Conservation (phyloP, 1,140 invertebrate genomes). For the Pectinophora gossypiella region DNA sequence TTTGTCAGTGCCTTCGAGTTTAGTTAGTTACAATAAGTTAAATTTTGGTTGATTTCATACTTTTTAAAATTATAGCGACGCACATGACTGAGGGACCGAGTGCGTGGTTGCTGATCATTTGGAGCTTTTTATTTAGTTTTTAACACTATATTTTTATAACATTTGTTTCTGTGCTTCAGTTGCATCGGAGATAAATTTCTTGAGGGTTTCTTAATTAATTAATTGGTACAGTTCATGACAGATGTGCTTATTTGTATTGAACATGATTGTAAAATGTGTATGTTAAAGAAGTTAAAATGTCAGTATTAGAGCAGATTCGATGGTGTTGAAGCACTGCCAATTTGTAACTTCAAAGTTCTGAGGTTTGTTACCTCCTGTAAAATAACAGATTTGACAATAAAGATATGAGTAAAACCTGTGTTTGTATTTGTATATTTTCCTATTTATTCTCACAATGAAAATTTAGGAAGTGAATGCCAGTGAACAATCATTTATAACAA, state of each 20-base stretch:
- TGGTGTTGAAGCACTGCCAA: conserved; percentile 53
- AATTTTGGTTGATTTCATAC: conserved; percentile 32
- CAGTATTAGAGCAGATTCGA: conserved; percentile 42
- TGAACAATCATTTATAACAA: too few species aligned
- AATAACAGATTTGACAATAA: conserved; percentile 60
- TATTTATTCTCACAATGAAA: background rate
- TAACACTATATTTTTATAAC: conserved; percentile 50
- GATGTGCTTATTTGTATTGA: background rate
- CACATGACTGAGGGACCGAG: conserved; percentile 45
- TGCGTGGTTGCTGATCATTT: conserved; percentile 35
- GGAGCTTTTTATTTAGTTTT: conserved; percentile 62
- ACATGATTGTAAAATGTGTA: background rate
- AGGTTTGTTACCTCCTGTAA: conserved; percentile 45
- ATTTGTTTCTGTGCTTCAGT: conserved; percentile 41
- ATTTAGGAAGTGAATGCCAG: too few species aligned
- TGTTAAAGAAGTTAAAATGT: background rate
- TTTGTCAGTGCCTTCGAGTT: background rate
- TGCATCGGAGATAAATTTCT: conserved; percentile 24
- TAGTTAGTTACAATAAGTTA: conserved; percentile 20
- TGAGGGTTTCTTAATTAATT: too few species aligned
- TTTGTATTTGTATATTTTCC: conserved; percentile 15
- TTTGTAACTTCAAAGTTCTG: conserved; percentile 42
- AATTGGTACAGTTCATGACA: too few species aligned
- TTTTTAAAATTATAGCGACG: conserved; percentile 19
- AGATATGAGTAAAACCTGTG: conserved; percentile 39